Base-by-base conservation (phyloP, 2,797 vertebrate genomes). In the Acridotheres tristis region DNA sequence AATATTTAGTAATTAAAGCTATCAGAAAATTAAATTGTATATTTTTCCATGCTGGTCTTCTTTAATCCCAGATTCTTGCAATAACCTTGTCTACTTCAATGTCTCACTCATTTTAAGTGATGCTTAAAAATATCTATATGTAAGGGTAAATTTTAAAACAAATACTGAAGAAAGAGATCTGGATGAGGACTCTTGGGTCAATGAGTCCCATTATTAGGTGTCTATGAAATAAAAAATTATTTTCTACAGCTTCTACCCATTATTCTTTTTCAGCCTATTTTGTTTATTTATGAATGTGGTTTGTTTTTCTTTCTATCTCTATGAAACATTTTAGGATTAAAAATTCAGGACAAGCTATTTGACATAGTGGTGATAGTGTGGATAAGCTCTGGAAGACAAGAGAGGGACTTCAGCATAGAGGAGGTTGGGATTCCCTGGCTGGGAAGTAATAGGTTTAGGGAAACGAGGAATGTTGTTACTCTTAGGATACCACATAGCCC, bases 401-500 rank as follows among this genome's bases (percentile, higher is more conserved):
- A 8, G 27, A 68, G 5, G 10, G 7, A 62, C 6, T 59, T 83
- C n/a, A 45, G n/a, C 5, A 55, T 2, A 66, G 20, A 15, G 62
- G 6, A 69, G 7, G 16, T 47, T 57, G 38, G 21, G 13, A 81
- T 54, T 91, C 10, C 9, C 8, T 86, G 9, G 1, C 0, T 88
- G 27, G 22, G 16, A 88, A 65, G 8, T 19, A 62, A 51, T 15
- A 43, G 9, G 10, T 13, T 34, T 62, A 4, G 2, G 21, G 21
- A 81, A 74, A 18, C 13, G 67, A 36, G 17, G 18, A 74, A 36
- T 71, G 23, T 38, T 72, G 7, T 47, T 71, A 5, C 13, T 74
- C 2, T 71, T 57, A 42, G 1, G 0, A 29, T 63, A n/a, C 1
- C 1, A 8, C 1, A 1, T 6, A 59, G 20, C 20, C 21, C 26